Evolutionary conservation across 2,113 vertebrate species (phyloP), one percentile per base, ranked within the genome.

Genomic region (Lampris megalopsis): DNA sequence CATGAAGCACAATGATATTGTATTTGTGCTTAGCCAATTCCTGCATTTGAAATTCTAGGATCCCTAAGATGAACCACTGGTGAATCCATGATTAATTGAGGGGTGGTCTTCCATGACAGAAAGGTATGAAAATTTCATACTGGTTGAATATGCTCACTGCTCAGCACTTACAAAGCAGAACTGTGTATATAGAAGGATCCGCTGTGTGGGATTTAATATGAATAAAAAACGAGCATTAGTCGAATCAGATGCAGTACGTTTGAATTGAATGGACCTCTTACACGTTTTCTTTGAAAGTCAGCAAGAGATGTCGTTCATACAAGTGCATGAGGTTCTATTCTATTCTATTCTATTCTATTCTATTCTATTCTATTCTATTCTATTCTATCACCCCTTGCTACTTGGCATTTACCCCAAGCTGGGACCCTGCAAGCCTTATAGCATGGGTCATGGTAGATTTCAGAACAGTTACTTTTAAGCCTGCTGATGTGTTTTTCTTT

Each of bases 51-150:
- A 77, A 58, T 52, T 24, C 6, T 1, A 1, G 1, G 37, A 10
- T 77, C 54, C 73, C 2, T 42, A n/a, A 50, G 61, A 75, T 42
- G 56, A 42, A 63, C 49, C 6, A 47, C 1, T 9, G 52, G 54
- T 63, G 61, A 77, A 82, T 75, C 63, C 57, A 64, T 65, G 8
- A 89, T 81, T 82, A 86, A 77, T 11, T 71, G 69, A 77, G 69
- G 68, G 67, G 68, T 63, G 52, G 60, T 43, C 61, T 63, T 73
- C 71, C 59, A 71, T 81, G 58, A 68, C 71, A 76, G 67, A 42
- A 9, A 72, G 64, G 57, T 65, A 68, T 88, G 62, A 66, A 74
- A 82, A 60, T 66, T 58, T 73, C 1, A 67, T 78, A 64, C 73
- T 43, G 0, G 52, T 13, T 82, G 71, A 90, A 84, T 71, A 79